phyloP scores from a whole-genome alignment of 2,113 vertebrate species.

The Thalassarche chlororhynchos region DNA sequence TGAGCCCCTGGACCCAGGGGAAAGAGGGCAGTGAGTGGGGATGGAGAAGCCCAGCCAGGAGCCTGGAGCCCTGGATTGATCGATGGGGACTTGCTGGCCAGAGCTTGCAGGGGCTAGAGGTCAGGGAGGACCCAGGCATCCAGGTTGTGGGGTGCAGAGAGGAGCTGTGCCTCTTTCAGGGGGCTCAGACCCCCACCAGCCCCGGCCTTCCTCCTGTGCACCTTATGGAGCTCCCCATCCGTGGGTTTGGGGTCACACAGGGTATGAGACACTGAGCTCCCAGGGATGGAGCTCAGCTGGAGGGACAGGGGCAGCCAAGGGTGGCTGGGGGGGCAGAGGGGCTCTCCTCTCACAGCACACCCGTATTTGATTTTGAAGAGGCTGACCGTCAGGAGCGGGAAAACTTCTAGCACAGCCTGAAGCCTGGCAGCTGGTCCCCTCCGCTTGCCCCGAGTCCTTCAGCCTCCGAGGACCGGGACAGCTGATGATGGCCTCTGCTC shows the following conservation, averaged over 20 bases:
- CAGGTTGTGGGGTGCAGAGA: not conserved
- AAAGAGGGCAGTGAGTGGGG: not conserved
- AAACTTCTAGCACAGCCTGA: not conserved
- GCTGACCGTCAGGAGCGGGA: not conserved
- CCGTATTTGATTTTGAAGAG: not conserved
- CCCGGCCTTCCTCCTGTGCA: not conserved
- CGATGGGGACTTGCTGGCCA: not conserved
- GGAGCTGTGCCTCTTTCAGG: not conserved
- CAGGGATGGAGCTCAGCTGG: not conserved
- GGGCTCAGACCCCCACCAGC: not conserved
- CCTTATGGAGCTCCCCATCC: not conserved
- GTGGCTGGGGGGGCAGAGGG: not conserved
- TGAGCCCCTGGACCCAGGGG: not conserved
- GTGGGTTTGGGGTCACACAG: not conserved
- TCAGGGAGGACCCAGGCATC: not conserved
- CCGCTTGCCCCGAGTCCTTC: accelerated
- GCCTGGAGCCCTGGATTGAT: accelerated
- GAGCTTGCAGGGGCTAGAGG: not conserved
- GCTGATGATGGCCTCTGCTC: accelerated
- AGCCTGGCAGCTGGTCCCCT: not conserved
- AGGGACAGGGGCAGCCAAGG: not conserved
- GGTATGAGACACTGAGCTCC: not conserved
- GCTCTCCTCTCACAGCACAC: not conserved
- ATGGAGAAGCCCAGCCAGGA: not conserved
- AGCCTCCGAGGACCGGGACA: accelerated